Conservation (phyloP, 2,888 invertebrate species). For the Parnassius apollo region DNA sequence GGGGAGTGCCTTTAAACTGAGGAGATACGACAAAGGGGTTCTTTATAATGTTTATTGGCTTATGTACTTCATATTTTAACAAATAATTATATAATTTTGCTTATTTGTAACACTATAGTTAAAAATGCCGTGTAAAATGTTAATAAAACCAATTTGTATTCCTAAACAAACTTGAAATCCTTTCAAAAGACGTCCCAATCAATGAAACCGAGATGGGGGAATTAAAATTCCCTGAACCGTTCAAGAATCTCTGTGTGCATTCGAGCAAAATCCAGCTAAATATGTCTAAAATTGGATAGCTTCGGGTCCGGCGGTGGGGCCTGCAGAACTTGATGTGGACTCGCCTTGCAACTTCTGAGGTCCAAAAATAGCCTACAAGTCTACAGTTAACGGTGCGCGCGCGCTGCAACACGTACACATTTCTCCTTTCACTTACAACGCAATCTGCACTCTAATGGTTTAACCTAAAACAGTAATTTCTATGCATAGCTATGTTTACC, state of each 20-base stretch:
- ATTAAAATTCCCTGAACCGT: conserved; percentile 20
- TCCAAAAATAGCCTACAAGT: conserved; percentile 63
- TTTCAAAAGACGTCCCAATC: conserved; percentile 7
- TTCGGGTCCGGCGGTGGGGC: conserved; percentile 41
- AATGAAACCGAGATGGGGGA: conserved; percentile 20
- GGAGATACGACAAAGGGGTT: no score
- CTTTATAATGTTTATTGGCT: no score
- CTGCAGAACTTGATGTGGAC: conserved; percentile 44
- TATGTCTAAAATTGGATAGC: conserved; percentile 48
- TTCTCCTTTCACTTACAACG: conserved; percentile 65
- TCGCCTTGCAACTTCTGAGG: conserved; percentile 54
- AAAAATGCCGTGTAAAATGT: no score
- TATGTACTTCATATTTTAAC: no score
- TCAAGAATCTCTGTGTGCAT: conserved; percentile 1
- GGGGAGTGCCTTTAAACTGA: no score
- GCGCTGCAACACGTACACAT: conserved; percentile 56
- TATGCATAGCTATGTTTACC: conserved; percentile 8
- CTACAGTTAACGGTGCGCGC: conserved; percentile 58
- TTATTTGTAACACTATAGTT: no score
- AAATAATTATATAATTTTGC: no score
- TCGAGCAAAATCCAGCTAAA: conserved; percentile 27
- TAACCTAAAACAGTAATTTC: conserved; percentile 35
- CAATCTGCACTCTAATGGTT: conserved; percentile 50
- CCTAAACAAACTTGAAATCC: conserved; percentile 3
- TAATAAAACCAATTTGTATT: no score